Percentiles rank a stretch among this genome's conserved stretches.
phyloP scores from a whole-genome alignment of 2,797 vertebrate genomes.

The Philypnodon macrostomus region DNA sequence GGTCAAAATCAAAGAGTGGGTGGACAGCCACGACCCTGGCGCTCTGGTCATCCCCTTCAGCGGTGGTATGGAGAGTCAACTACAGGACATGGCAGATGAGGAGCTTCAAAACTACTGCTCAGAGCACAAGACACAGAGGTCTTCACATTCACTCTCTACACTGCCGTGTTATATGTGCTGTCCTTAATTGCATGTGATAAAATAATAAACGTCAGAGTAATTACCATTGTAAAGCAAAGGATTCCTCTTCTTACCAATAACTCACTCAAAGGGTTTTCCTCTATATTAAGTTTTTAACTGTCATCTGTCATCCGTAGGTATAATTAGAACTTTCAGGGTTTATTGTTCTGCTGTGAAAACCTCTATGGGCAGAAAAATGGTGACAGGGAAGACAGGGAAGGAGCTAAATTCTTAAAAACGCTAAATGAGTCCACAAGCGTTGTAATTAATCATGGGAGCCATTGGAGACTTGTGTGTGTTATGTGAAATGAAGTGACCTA shows the following conservation, averaged over 20 bases:
- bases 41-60: conserved; percentile 93
- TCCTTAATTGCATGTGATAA: conserved; percentile 99
- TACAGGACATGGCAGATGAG: conserved; percentile 88
- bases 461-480: conserved; percentile 74
- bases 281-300: conserved; percentile 99
- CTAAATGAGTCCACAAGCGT: conserved; percentile 77
- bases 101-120: conserved; percentile 89
- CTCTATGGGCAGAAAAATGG: conserved; percentile 80
- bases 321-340: conserved; percentile 99
- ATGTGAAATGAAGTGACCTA: conserved; percentile 70
- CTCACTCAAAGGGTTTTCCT: conserved; percentile 99
- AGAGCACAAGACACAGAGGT: conserved; percentile 97
- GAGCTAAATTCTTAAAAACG: conserved; percentile 76
- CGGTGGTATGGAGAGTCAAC: conserved; percentile 87
- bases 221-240: conserved; percentile 99
- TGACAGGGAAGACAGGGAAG: conserved; percentile 71
- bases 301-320: conserved; percentile 99
- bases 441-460: conserved; percentile 79
- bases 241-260: conserved; percentile 99
- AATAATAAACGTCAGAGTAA: conserved; percentile 99
- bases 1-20: conserved; percentile 97
- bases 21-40: conserved; percentile 90
- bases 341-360: conserved; percentile 89
- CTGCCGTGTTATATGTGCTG: conserved; percentile 98
- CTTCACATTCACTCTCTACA: conserved; percentile 98